Conservation (phyloP, 2,113 vertebrate genomes). For the Vulpes lagopus region DNA sequence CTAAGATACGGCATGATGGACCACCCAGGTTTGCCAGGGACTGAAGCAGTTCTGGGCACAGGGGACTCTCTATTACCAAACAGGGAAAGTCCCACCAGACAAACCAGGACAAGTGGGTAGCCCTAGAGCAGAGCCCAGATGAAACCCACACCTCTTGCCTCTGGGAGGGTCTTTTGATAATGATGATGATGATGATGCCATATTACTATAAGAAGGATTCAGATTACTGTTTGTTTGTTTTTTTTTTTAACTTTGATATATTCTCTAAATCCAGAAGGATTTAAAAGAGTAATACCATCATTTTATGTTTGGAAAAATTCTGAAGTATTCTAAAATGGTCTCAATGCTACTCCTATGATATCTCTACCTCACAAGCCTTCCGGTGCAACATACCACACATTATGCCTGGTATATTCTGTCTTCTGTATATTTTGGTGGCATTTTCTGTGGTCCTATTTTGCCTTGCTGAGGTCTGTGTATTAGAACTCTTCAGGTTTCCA, state of each 20-base stretch:
- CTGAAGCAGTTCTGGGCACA: background rate
- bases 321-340: background rate
- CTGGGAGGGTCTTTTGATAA: background rate
- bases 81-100: background rate
- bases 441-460: background rate
- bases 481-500: background rate
- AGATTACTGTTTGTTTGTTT: background rate
- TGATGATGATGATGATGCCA: background rate
- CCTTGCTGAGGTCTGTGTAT: background rate
- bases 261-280: background rate
- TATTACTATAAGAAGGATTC: background rate
- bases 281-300: background rate
- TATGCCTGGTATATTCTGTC: background rate
- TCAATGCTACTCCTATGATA: background rate
- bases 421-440: background rate
- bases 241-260: background rate
- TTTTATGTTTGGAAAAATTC: background rate
- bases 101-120: background rate
- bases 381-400: rapidly evolving
- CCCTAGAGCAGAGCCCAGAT: background rate
- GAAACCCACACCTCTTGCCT: background rate
- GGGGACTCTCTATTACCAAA: background rate
- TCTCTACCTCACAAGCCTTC: background rate
- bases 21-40: background rate
- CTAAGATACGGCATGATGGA: rapidly evolving